phyloP scores from a whole-genome alignment of 2,888 invertebrate species.

The Cheilosia urbana region DNA sequence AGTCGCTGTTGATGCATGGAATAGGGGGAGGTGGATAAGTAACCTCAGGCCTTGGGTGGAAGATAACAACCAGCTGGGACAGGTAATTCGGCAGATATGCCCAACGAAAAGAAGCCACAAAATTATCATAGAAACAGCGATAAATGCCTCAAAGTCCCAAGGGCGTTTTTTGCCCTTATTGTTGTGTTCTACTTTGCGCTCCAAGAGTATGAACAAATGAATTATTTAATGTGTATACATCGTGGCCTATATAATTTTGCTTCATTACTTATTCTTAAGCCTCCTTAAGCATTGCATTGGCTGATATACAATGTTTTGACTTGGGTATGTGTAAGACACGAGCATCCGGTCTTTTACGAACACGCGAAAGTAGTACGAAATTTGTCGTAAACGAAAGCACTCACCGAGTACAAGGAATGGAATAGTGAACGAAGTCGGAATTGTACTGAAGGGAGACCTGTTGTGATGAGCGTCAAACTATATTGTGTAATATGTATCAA shows the following conservation, averaged over 20 bases:
- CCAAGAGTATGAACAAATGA: not conserved
- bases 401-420: no score
- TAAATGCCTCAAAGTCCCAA: constrained; percentile 25
- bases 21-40: not conserved
- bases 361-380: no score
- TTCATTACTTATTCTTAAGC: no score
- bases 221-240: not conserved
- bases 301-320: no score
- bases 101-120: constrained; percentile 19
- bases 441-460: no score
- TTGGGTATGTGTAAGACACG: no score
- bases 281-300: no score
- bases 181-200: not conserved
- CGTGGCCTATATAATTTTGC: not conserved
- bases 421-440: no score
- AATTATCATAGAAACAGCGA: constrained; percentile 12
- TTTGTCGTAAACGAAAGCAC: no score
- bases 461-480: no score
- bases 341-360: no score
- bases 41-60: not conserved
- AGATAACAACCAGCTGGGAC: not conserved
- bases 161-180: constrained; percentile 15
- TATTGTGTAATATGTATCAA: no score
- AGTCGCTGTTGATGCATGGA: not conserved
- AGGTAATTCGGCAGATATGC: constrained; percentile 17